These are phyloP conservation scores for Xiphorhynchus elegans DNA, from an alignment of 2,113 vertebrate genomes.

Conservation along the genomic window DNA sequence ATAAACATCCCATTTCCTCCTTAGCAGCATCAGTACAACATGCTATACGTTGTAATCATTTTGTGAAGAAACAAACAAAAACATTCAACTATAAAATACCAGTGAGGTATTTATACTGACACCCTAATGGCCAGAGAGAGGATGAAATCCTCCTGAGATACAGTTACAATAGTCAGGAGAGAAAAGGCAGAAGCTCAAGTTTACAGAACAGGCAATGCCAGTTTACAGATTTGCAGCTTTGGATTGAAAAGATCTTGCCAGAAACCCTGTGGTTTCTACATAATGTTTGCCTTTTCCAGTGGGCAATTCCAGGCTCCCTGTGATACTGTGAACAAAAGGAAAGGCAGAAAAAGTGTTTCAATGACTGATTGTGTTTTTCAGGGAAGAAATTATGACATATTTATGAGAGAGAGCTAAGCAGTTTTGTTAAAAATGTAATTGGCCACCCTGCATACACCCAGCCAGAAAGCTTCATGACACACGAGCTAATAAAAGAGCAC, in stretches of 20 bases:
- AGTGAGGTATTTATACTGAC: neutral
- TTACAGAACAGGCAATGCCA: neutral
- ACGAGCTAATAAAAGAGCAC: neutral
- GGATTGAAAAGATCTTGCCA: neutral
- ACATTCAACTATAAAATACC: neutral
- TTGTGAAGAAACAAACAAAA: neutral
- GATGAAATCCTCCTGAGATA: neutral
- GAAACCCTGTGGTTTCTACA: constrained; percentile 2
- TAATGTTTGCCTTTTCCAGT: constrained; percentile 20
- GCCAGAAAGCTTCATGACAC: neutral
- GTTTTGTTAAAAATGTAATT: neutral
- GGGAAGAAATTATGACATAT: neutral
- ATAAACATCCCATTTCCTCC: neutral
- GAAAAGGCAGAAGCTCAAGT: neutral
- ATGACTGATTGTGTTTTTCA: neutral
- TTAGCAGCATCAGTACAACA: neutral
- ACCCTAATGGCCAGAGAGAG: neutral
- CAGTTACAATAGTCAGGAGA: neutral
- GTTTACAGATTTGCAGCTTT: neutral
- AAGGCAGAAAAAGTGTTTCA: neutral
- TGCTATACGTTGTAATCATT: neutral
- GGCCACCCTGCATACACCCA: neutral
- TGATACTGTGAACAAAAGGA: neutral
- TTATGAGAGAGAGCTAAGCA: neutral
- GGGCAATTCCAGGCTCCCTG: neutral